Percentiles rank a stretch among this genome's conserved stretches.
These are phyloP conservation scores for Anarsia innoxiella DNA, from an alignment of 2,888 invertebrate genomes.

Conservation along the genomic window DNA sequence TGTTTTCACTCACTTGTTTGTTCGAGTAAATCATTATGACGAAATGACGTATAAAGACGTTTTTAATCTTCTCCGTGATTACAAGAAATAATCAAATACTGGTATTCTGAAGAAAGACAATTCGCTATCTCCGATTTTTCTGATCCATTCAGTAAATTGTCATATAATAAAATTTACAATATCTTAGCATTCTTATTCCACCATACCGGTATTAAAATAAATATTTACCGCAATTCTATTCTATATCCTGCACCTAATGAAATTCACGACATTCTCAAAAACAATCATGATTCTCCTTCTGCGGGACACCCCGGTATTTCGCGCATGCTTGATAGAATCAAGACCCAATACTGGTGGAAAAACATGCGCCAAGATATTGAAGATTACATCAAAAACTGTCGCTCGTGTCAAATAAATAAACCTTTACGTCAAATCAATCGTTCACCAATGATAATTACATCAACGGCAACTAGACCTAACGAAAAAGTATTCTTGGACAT, in stretches of 20 bases:
- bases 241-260: slow-evolving; percentile 13
- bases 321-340: no score
- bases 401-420: no score
- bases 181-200: slow-evolving; percentile 3
- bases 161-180: slow-evolving; percentile 7
- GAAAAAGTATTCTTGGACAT: no score
- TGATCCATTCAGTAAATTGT: slow-evolving; percentile 1
- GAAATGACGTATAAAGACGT: slow-evolving; percentile 9
- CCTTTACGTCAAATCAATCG: no score
- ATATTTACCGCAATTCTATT: slow-evolving; percentile 1
- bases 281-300: no score
- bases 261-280: slow-evolving; percentile 14
- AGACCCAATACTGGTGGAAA: no score
- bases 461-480: no score
- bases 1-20: slow-evolving; percentile 9
- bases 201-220: slow-evolving; percentile 2
- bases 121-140: slow-evolving; percentile 1
- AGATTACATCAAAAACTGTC: no score
- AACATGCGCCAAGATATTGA: no score
- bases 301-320: no score
- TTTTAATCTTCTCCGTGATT: slow-evolving; percentile 5
- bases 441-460: no score
- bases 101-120: not conserved
- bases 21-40: slow-evolving; percentile 7
- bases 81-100: slow-evolving; percentile 5